Conservation (phyloP, 2,113 vertebrate genomes). For the Malurus melanocephalus region DNA sequence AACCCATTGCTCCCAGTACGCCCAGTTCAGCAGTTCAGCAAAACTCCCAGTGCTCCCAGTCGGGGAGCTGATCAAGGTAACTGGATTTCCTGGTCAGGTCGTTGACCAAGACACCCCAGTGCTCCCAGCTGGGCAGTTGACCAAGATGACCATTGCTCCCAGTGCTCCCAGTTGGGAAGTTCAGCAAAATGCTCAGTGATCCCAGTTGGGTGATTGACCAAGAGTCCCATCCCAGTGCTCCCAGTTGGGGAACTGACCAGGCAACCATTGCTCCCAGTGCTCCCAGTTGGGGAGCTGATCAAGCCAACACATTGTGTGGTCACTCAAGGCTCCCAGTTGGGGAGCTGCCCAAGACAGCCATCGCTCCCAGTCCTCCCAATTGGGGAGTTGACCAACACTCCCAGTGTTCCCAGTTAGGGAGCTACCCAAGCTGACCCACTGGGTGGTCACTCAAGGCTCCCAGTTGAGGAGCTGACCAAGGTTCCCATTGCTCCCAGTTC, state of each 20-base stretch:
- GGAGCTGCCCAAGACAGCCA: no score
- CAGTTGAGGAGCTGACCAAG: neutral
- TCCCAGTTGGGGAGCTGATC: no score
- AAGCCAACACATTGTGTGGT: no score
- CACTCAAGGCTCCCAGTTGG: neutral
- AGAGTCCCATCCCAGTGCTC: no score
- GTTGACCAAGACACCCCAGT: no score
- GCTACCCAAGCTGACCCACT: no score
- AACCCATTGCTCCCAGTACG: neutral
- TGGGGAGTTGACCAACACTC: no score
- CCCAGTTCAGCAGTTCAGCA: neutral
- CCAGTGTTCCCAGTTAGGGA: neutral
- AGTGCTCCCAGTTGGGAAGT: neutral
- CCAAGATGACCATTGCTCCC: neutral
- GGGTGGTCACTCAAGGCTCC: neutral
- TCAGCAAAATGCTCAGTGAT: neutral
- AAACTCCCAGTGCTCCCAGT: neutral
- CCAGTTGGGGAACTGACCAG: no score
- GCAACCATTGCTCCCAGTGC: neutral
- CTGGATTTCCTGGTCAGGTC: no score
- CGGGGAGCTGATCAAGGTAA: neutral
- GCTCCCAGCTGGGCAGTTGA: neutral
- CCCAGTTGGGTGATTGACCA: no score
- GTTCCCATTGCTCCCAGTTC: neutral
- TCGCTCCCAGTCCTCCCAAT: neutral